Conservation (phyloP, 2,888 invertebrate genomes). For the Pomacea canaliculata region DNA sequence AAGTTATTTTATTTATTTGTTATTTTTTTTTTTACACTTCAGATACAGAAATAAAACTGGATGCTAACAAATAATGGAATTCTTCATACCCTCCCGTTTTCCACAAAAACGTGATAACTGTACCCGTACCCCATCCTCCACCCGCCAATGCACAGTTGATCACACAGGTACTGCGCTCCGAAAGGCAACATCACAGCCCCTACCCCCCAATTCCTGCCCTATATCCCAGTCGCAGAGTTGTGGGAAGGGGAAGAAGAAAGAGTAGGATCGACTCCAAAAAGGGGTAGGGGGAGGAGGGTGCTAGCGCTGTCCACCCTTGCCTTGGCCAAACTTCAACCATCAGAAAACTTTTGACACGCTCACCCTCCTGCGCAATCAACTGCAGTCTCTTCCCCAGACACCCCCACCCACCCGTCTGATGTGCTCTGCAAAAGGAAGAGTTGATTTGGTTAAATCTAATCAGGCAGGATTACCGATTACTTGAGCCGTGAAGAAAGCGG, state of each 20-base stretch:
- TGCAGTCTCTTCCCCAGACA: neutral
- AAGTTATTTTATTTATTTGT: too few species aligned
- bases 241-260: too few species aligned
- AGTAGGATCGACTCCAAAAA: too few species aligned
- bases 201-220: neutral
- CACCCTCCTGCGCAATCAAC: neutral
- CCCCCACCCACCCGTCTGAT: neutral
- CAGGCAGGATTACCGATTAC: constrained; percentile 30
- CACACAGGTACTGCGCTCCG: too few species aligned
- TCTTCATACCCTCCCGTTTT: too few species aligned
- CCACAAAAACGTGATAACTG: too few species aligned
- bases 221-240: too few species aligned
- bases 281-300: too few species aligned
- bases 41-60: too few species aligned
- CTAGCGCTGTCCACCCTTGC: neutral
- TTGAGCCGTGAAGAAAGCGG: constrained; percentile 28
- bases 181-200: neutral
- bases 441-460: constrained; percentile 35
- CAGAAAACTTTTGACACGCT: neutral
- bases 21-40: too few species aligned
- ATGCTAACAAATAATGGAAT: too few species aligned
- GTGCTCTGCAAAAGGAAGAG: constrained; percentile 4
- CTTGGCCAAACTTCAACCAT: neutral
- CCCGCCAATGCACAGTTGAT: neutral
- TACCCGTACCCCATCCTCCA: neutral